phyloP scores from a whole-genome alignment of 2,113 vertebrate species.

The Grammomys dolichurus region DNA sequence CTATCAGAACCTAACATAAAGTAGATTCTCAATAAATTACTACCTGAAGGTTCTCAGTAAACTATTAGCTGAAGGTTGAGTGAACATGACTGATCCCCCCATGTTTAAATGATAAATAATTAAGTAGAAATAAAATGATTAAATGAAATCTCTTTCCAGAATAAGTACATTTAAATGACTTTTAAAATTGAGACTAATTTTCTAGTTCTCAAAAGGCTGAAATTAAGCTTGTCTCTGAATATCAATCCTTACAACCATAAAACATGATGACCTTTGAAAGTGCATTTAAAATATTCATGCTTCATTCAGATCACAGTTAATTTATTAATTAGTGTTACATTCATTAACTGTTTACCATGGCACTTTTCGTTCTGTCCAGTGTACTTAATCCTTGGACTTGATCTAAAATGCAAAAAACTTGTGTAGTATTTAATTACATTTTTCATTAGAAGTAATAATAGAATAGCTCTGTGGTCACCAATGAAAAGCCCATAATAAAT shows the following conservation, averaged over 20 bases:
- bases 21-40: not conserved
- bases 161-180: constrained; percentile 59
- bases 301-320: constrained; percentile 72
- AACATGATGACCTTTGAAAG: constrained; percentile 71
- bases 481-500: constrained; percentile 53
- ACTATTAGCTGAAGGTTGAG: constrained; percentile 6
- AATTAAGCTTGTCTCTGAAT: constrained; percentile 63
- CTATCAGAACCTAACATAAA: not conserved
- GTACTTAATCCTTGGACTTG: not conserved
- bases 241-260: constrained; percentile 71
- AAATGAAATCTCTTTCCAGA: constrained; percentile 47
- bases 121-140: constrained; percentile 24
- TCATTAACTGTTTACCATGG: constrained; percentile 73
- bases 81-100: not conserved
- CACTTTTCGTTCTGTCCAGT: constrained; percentile 51
- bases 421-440: constrained; percentile 73
- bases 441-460: constrained; percentile 73
- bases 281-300: constrained; percentile 76
- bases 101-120: constrained; percentile 50
- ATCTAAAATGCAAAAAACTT: constrained; percentile 56
- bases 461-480: constrained; percentile 30
- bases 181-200: constrained; percentile 57
- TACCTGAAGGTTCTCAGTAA: not conserved
- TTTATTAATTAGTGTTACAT: constrained; percentile 76
- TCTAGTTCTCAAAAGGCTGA: constrained; percentile 59